Conservation (phyloP, 1,140 invertebrate species). For the Macrobrachium nipponense region DNA sequence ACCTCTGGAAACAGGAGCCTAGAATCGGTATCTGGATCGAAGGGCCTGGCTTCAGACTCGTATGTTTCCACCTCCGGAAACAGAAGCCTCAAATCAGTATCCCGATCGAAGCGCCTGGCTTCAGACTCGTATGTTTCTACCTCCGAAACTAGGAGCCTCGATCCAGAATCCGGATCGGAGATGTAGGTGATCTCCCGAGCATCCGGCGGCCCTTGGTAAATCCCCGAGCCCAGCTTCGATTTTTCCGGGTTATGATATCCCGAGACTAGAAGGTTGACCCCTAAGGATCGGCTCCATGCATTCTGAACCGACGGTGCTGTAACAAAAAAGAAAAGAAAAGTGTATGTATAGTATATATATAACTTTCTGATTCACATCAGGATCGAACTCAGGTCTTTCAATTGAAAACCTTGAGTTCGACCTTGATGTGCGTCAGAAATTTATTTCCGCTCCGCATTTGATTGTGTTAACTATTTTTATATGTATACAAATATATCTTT, state of each 20-base stretch:
- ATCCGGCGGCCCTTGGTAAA: conserved; percentile 71
- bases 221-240: conserved; percentile 74
- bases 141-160: conserved; percentile 41
- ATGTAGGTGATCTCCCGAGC: conserved; percentile 69
- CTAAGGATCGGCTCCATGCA: conserved; percentile 71
- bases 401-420: too few species aligned
- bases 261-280: conserved; percentile 74
- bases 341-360: too few species aligned
- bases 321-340: too few species aligned
- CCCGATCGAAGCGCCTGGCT: not conserved
- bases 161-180: conserved; percentile 50
- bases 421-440: too few species aligned
- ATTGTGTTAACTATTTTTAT: too few species aligned
- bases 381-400: too few species aligned
- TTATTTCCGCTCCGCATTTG: too few species aligned
- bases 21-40: conserved; percentile 46
- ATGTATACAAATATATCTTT: too few species aligned
- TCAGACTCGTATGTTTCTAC: conserved; percentile 40
- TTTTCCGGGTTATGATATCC: conserved; percentile 71
- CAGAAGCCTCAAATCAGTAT: conserved; percentile 48
- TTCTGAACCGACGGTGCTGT: conserved; percentile 71
- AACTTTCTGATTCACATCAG: too few species aligned
- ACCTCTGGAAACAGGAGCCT: conserved; percentile 45
- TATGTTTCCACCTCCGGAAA: conserved; percentile 45
- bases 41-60: too few species aligned